Conservation (phyloP, 2,888 invertebrate genomes). For the Mimas tiliae region DNA sequence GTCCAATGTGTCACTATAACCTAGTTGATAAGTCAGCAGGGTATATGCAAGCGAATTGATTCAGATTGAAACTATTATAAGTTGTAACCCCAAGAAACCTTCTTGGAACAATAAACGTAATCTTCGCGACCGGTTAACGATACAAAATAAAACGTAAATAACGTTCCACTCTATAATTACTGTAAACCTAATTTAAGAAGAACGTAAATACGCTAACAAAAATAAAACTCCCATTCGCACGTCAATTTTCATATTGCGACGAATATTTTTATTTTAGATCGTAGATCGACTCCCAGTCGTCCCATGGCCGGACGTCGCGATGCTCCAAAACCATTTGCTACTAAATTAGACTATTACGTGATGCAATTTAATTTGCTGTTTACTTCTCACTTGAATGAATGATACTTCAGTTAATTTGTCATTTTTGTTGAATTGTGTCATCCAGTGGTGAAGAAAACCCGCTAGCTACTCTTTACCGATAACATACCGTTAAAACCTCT, state of each 20-base stretch:
- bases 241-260: conserved; percentile 9
- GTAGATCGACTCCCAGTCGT: neutral
- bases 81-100: no score
- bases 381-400: neutral
- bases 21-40: no score
- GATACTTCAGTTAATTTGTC: neutral
- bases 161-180: conserved; percentile 4
- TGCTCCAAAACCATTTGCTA: neutral
- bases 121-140: neutral
- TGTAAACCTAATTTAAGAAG: neutral
- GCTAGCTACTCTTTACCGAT: no score
- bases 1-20: no score
- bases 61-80: no score
- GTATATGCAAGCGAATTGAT: no score
- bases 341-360: conserved; percentile 3
- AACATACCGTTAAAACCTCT: no score
- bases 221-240: conserved; percentile 7
- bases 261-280: conserved; percentile 5
- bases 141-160: neutral
- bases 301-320: conserved; percentile 12
- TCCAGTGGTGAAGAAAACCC: no score
- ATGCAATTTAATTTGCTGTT: neutral
- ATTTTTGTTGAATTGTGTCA: no score
- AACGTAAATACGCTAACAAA: conserved; percentile 10
- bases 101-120: no score